Evolutionary conservation across 2,113 vertebrate genomes (phyloP), one percentile per base, ranked within the genome.

Genomic region (Otis tarda): DNA sequence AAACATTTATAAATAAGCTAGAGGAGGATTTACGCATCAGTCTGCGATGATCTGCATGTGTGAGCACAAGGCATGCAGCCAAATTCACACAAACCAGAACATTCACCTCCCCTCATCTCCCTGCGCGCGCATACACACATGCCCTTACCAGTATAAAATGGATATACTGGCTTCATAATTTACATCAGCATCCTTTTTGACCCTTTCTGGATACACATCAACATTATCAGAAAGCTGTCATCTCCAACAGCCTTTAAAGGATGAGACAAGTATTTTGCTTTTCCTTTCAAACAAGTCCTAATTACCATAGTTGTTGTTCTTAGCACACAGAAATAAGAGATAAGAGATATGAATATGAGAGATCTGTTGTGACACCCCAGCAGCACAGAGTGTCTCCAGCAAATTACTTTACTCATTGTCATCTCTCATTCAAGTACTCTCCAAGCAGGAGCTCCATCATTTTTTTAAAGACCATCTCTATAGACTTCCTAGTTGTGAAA

Each of bases 1-100:
- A 96, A 95, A 83, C 83, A 87, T 82, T 71, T 93, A 35, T 78
- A 92, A 94, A 83, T 81, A 91, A 92, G 65, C 17, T 11, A 3
- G 64, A 93, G 69, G 45, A 96, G 69, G 64, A 81, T 89, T 83
- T 94, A 70, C 78, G 73, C 45, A 81, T 47, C 60, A 64, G 30
- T 43, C 45, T 68, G 53, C 10, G 5, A 76, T 2, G 6, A 90
- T 78, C 57, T 79, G 56, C 77, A 75, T 9, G 13, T 87, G 80
- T 81, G 76, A 95, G 68, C 60, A 19, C 13, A 60, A 91, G 90
- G 80, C 35, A 8, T 37, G 57, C 56, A 64, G 89, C 65, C 69
- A 89, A 60, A 64, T 71, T 83, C 71, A 56, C 76, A 92, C 57
- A 78, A 78, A 23, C 7, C 56, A 73, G 65, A 92, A 52, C 25